These are phyloP conservation scores for Diorhabda sublineata DNA, from an alignment of 1,140 invertebrate species.

Conservation along the genomic window DNA sequence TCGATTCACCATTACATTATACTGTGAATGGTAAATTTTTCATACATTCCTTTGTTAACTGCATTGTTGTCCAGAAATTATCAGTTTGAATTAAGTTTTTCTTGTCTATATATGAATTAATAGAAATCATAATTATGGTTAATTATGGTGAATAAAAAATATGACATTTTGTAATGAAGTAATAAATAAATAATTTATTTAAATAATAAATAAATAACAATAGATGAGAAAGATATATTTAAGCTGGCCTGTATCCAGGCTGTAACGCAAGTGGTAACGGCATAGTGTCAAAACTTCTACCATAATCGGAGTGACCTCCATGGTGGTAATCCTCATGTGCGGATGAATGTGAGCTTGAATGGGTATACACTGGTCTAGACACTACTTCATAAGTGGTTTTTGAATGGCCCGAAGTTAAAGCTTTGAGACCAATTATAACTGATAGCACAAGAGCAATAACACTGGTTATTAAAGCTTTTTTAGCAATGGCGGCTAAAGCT, in stretches of 20 bases:
- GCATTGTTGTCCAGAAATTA: too few species aligned
- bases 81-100: too few species aligned
- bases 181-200: slow-evolving; percentile 18
- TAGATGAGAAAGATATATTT: slow-evolving; percentile 14
- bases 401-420: slow-evolving; percentile 62
- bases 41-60: too few species aligned
- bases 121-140: too few species aligned
- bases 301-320: slow-evolving; percentile 58
- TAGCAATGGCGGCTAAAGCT: slow-evolving; percentile 70
- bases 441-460: slow-evolving; percentile 74
- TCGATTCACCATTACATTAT: too few species aligned
- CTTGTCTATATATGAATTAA: too few species aligned
- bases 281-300: slow-evolving; percentile 44
- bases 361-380: slow-evolving; percentile 71
- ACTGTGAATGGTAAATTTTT: too few species aligned
- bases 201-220: slow-evolving; percentile 27
- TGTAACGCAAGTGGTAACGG: slow-evolving; percentile 46
- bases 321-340: slow-evolving; percentile 58
- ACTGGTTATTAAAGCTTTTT: slow-evolving; percentile 80
- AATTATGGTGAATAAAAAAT: too few species aligned
- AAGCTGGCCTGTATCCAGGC: slow-evolving; percentile 38
- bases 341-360: slow-evolving; percentile 66
- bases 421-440: slow-evolving; percentile 71
- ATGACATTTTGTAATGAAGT: neutral
- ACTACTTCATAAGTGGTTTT: slow-evolving; percentile 81